These are phyloP conservation scores for Lasaia peninsularis DNA, from an alignment of 1,140 invertebrate genomes.

Conservation along the genomic window DNA sequence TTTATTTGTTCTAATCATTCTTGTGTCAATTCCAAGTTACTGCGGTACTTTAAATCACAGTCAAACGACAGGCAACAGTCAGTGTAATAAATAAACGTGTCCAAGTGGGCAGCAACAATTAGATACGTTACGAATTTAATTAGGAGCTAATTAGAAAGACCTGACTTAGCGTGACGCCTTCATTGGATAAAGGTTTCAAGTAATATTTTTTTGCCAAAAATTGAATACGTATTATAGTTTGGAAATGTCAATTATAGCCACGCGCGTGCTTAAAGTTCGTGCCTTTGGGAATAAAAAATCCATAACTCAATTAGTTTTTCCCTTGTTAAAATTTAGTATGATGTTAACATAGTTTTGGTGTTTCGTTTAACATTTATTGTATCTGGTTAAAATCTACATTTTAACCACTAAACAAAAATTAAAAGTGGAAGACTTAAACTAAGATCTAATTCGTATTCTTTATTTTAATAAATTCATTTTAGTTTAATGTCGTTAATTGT, in stretches of 20 bases:
- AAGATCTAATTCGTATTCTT: no score
- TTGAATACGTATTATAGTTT: slow-evolving; percentile 67
- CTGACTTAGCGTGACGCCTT: neutral
- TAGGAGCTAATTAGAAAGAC: neutral
- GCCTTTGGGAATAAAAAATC: slow-evolving; percentile 45
- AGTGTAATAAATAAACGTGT: neutral
- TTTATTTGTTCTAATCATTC: no score
- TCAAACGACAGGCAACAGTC: neutral
- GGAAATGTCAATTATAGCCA: slow-evolving; percentile 72
- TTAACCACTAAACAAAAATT: no score
- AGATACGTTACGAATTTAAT: neutral
- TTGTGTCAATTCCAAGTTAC: no score
- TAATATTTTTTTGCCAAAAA: slow-evolving; percentile 34
- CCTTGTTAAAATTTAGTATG: neutral
- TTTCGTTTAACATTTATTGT: neutral
- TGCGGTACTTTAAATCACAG: neutral
- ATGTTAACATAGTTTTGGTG: neutral
- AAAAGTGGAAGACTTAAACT: no score
- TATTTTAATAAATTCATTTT: no score
- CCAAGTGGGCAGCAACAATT: neutral
- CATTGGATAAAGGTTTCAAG: neutral
- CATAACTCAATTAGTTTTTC: neutral
- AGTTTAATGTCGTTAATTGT: no score
- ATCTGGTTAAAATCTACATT: no score
- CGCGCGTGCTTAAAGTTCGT: slow-evolving; percentile 70